phyloP scores from a whole-genome alignment of 2,797 vertebrate species.

The Aldrovandia affinis region DNA sequence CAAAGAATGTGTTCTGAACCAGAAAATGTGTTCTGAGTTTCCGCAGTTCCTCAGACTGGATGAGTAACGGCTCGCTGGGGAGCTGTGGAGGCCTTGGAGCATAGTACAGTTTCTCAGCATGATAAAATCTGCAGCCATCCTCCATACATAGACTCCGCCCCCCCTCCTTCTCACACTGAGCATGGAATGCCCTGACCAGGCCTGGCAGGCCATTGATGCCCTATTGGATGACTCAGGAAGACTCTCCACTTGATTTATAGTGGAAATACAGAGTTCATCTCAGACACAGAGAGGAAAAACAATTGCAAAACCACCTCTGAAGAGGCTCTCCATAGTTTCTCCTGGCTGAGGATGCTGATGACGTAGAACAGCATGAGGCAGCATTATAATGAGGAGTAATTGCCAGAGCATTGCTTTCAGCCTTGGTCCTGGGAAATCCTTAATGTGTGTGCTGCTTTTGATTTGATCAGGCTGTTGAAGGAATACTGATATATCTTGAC shows the following conservation, averaged over 20 bases:
- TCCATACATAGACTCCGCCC: neutral
- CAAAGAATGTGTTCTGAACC: neutral
- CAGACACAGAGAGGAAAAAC: neutral
- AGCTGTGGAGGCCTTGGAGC: neutral
- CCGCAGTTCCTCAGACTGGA: neutral
- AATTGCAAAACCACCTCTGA: neutral
- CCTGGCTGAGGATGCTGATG: slow-evolving; percentile 9
- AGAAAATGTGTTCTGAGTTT: neutral
- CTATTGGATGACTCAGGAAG: neutral
- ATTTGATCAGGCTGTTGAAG: neutral
- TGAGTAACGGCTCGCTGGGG: neutral
- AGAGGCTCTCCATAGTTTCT: neutral
- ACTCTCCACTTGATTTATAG: neutral
- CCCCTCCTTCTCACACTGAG: neutral
- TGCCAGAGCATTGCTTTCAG: slow-evolving; percentile 4
- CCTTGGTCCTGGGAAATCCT: slow-evolving; percentile 30
- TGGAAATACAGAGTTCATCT: slow-evolving; percentile 7
- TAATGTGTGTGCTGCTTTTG: slow-evolving; percentile 33
- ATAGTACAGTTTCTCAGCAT: neutral
- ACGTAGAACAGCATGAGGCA: neutral
- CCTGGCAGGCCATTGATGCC: slow-evolving; percentile 18
- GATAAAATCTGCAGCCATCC: neutral
- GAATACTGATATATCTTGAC: neutral
- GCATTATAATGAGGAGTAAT: neutral
- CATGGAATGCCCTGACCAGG: neutral